These are phyloP conservation scores for Trissolcus brochymenae DNA, from an alignment of 2,888 invertebrate genomes.

Conservation along the genomic window DNA sequence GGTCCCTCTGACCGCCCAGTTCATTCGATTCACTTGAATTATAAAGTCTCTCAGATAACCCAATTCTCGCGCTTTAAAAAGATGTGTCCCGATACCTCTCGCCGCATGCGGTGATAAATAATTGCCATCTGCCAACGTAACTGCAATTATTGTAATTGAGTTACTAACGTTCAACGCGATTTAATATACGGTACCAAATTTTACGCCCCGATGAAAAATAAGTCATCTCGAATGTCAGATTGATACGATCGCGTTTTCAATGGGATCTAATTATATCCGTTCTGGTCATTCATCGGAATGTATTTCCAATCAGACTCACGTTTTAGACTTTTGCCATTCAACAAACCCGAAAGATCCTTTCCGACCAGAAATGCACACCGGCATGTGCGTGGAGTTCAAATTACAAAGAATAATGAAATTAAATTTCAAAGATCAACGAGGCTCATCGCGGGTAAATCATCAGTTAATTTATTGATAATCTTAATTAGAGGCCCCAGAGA, in stretches of 20 bases:
- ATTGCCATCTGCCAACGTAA: constrained; percentile 3
- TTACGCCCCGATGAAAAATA: constrained; percentile 14
- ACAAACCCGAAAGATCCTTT: too few relatives aligned
- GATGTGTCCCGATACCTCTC: not conserved
- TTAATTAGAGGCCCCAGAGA: too few relatives aligned
- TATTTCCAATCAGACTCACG: too few relatives aligned
- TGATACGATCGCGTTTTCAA: not conserved
- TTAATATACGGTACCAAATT: constrained; percentile 6
- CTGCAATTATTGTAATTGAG: constrained; percentile 31
- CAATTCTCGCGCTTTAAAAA: not conserved
- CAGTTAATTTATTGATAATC: too few relatives aligned
- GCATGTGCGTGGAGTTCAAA: too few relatives aligned
- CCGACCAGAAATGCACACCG: too few relatives aligned
- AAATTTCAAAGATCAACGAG: too few relatives aligned
- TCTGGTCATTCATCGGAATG: too few relatives aligned
- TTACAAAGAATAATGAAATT: too few relatives aligned
- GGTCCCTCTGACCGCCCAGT: constrained; percentile 9
- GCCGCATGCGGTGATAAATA: constrained; percentile 22
- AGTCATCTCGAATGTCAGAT: constrained; percentile 1
- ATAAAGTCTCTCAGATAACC: constrained; percentile 1
- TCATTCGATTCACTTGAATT: constrained; percentile 20
- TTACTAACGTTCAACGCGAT: not conserved
- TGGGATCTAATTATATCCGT: too few relatives aligned
- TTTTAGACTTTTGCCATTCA: too few relatives aligned
- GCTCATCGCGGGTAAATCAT: too few relatives aligned